Conservation (phyloP, 2,797 vertebrate genomes). For the Tolypeutes matacus region DNA sequence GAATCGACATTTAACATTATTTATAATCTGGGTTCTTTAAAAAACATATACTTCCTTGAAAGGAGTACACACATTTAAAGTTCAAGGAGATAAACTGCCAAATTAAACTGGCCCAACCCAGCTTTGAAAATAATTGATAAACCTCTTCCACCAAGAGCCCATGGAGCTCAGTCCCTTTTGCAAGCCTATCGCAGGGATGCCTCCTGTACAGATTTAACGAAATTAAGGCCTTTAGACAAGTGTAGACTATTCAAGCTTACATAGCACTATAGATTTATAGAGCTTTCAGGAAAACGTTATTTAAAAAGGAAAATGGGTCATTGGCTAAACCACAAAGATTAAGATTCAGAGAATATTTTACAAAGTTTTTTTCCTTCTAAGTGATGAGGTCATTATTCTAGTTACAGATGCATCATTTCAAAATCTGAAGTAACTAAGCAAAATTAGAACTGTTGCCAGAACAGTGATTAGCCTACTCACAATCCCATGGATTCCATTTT, state of each 20-base stretch:
- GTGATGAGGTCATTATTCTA: background rate
- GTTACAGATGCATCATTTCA: slow-evolving; percentile 38
- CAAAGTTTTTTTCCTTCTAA: slow-evolving; percentile 56
- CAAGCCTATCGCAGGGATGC: background rate
- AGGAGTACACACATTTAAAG: background rate
- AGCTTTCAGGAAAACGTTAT: background rate
- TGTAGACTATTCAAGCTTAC: background rate
- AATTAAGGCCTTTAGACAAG: slow-evolving; percentile 36
- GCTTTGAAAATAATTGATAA: background rate
- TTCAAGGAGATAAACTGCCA: slow-evolving; percentile 40
- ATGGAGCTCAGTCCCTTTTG: background rate
- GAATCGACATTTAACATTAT: background rate
- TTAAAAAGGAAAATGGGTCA: slow-evolving; percentile 65
- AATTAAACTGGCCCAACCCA: background rate
- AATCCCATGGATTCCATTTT: background rate
- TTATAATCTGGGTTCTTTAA: background rate
- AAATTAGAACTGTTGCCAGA: background rate
- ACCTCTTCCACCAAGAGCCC: background rate
- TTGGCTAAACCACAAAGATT: slow-evolving; percentile 44
- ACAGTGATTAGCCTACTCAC: background rate
- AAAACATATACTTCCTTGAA: background rate
- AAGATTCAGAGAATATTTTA: background rate
- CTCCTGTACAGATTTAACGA: background rate
- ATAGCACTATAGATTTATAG: slow-evolving; percentile 19
- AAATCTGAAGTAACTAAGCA: slow-evolving; percentile 28